Base-by-base conservation (phyloP, 1,140 invertebrate genomes). In the Hylaeus volcanicus region DNA sequence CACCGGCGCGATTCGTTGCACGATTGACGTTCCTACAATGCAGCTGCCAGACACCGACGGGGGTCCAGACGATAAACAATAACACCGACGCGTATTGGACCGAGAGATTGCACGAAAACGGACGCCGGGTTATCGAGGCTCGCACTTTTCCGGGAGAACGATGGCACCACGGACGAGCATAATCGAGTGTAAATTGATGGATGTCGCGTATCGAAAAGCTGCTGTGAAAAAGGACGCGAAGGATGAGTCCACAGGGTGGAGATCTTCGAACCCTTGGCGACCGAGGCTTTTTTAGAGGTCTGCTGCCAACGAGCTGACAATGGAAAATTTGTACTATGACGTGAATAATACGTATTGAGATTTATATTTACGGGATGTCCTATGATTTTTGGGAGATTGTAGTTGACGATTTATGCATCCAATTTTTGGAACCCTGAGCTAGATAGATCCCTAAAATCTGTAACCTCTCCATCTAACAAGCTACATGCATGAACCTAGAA, bases 11-110 rank as follows among this genome's bases (percentile, higher is more conserved):
- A 55, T 51, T 51, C 61, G 63, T 80, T 71, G 26, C 51, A n/a
- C 64, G 74, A 78, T 63, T 37, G 76, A 79, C 81, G 53, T 81
- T 58, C 48, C 53, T 37, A 39, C 37, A 37, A 43, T 41, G 41
- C 39, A 14, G 14, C 1, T 61, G 66, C 43, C 11, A 9, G 48
- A 55, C 45, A 37, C n/a, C 11, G 9, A 14, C 5, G 15, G 39
- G 5, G 26, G 12, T 12, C 3, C 15, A 14, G 68, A 53, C 58
- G 56, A 43, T 78, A 72, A 78, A 72, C 68, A 78, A 73, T 55
- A 53, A 73, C 69, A 12, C 14, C 43, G 51, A 9, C 15, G 65
- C 45, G 65, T 68, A 68, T n/a, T 37, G 65, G 45, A 26, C 6
- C 65, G 45, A 68, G 65, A 68, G 65, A 68, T 68, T 68, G 65